Evolutionary conservation across 2,113 vertebrate species (phyloP), one percentile per base, ranked within the genome.

Genomic region (Myrmophylax atrothorax): DNA sequence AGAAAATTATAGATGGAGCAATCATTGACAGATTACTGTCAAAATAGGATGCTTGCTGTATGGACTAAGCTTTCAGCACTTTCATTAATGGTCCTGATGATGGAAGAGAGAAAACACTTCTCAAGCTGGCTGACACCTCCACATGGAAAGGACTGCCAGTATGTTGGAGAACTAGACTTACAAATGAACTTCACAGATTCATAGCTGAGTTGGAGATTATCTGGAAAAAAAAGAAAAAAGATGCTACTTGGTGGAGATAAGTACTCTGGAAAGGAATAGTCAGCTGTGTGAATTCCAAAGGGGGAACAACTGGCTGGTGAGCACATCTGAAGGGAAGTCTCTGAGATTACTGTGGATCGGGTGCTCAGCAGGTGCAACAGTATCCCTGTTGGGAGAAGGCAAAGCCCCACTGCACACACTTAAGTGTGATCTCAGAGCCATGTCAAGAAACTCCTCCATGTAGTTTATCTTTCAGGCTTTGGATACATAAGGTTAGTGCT

Each of bases 21-120:
- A 91, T 94, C 90, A 85, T 85, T 95, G 96, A 91, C 75, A 91
- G 82, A 88, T 94, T 91, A 95, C 85, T 95, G 90, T 91, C 94
- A 97, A 95, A 96, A 87, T 17, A 75, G 60, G 70, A 53, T 60
- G 33, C n/a, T 76, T 75, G 49, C 38, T 79, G 24, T 47, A 87
- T 56, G 66, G 90, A 49, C 70, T 89, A 66, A 76, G 78, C 66
- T 93, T 94, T 93, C 95, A 91, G 62, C 85, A 72, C 67, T 94
- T 85, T 82, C 82, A 72, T 84, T 91, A 87, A 87, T 72, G 53
- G 31, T 75, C 78, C 44, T 0, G 0, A 8, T 66, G 84, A 87
- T 33, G 72, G 84, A 94, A 69, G 4, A 6, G 49, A 33, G 62
- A 72, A 79, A 92, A 94, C 50, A 53, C 58, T 90, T 77, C 66